phyloP scores from a whole-genome alignment of 2,888 invertebrate genomes.

The Panzeria rudis region DNA sequence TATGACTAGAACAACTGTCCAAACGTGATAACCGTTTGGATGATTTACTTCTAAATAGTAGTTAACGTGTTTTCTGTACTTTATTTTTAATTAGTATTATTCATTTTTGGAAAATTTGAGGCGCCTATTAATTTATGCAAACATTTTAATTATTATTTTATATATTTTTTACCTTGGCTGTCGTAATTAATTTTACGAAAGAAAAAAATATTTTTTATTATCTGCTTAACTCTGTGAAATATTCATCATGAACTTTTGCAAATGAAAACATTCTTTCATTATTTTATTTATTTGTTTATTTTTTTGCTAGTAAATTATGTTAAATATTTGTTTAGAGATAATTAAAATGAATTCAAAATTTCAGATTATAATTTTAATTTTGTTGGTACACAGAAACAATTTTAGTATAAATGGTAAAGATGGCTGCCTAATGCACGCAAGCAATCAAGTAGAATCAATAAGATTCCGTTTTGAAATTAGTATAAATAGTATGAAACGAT shows the following conservation, averaged over 20 bases:
- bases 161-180: slow-evolving; percentile 5
- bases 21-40: slow-evolving; percentile 16
- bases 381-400: background rate
- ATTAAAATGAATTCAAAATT: background rate
- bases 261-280: background rate
- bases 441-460: too few species aligned
- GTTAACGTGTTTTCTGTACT: background rate
- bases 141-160: background rate
- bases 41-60: background rate
- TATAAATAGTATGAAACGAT: too few species aligned
- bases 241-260: background rate
- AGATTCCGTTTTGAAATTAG: too few species aligned
- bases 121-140: slow-evolving; percentile 42
- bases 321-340: slow-evolving; percentile 13
- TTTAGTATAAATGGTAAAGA: too few species aligned
- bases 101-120: background rate
- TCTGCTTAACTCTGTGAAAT: background rate
- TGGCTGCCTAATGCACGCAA: too few species aligned
- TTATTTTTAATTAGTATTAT: background rate
- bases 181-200: slow-evolving; percentile 4
- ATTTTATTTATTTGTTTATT: background rate
- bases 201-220: background rate
- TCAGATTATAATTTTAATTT: background rate
- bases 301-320: background rate
- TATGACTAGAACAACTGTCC: background rate